Base-by-base conservation (phyloP, 2,888 invertebrate genomes). In the Baccha elongata region DNA sequence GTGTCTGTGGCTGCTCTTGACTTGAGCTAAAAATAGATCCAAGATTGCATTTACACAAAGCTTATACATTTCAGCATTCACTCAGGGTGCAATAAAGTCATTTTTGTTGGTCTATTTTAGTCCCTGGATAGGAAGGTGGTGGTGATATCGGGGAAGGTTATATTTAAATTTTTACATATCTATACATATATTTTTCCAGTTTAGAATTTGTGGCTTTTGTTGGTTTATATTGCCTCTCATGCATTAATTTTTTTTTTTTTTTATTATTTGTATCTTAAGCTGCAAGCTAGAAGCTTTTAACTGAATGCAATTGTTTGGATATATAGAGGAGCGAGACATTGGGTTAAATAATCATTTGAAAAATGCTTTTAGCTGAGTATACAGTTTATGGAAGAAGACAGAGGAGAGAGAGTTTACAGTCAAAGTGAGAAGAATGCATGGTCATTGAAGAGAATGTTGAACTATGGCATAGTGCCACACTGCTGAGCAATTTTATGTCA, bases 341-440 rank as follows among this genome's bases (percentile, higher is more conserved):
- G 67, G 76, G 76, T 83, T 83, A 72, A 83, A 76, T 83, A 83
- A 83, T 83, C 71, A 72, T 46, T 71, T 75, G 35, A 52, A 81
- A 75, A 81, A 75, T 68, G 81, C 81, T 72, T 72, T 76, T 42
- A 32, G 52, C 17, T 60, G 71, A 44, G 50, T 58, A 52, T 46
- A 58, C 62, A 50, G 15, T 58, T 23, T 58, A 23, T 7, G 2
- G 1, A 8, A 13, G 13, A 6, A 40, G 26, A 37, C 10, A 6
- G 10, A 15, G 6, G 6, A 72, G n/a, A 60, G 23, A 21, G 8
- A 5, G 7, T 26, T 52, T 13, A 35, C 26, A 21, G 26, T 48
- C 35, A 11, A 19, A 62, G 46, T 48, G 55, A 55, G 32, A 53
- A 55, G 50, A 58, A 52, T 75, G 65, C 65, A 65, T 60, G 65